Percentiles rank a stretch among this genome's conserved stretches.
Evolutionary conservation across 2,113 vertebrate species (phyloP).

Genomic region (Notarius lentiginosus): DNA sequence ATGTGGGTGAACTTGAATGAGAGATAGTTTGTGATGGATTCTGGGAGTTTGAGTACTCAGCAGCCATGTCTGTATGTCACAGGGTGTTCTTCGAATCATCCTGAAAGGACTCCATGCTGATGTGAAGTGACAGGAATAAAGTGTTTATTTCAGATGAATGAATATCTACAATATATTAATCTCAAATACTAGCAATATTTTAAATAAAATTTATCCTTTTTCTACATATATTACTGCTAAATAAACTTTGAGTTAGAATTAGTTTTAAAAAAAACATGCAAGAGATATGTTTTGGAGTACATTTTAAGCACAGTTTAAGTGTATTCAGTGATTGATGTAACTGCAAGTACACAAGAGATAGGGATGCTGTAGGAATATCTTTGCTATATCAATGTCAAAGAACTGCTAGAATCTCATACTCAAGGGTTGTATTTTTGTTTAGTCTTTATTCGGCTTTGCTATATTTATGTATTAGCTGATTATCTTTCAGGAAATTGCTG

Average conservation of each 20-base stretch:
- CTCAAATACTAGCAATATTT: not conserved
- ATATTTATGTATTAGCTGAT: not conserved
- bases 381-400: not conserved
- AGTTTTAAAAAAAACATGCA: not conserved
- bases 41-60: too few species aligned
- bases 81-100: too few species aligned
- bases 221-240: not conserved
- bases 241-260: not conserved
- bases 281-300: not conserved
- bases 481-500: not conserved
- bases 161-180: not conserved
- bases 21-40: too few species aligned
- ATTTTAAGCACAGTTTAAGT: not conserved
- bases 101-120: too few species aligned
- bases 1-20: too few species aligned
- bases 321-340: not conserved
- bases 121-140: not conserved
- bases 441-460: not conserved
- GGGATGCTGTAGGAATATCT: not conserved
- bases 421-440: not conserved
- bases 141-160: not conserved
- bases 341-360: not conserved
- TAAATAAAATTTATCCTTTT: not conserved
- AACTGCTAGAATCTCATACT: not conserved
- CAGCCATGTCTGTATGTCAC: too few species aligned